These are phyloP conservation scores for Loripinus fragilis DNA, from an alignment of 2,888 invertebrate species.

Conservation along the genomic window DNA sequence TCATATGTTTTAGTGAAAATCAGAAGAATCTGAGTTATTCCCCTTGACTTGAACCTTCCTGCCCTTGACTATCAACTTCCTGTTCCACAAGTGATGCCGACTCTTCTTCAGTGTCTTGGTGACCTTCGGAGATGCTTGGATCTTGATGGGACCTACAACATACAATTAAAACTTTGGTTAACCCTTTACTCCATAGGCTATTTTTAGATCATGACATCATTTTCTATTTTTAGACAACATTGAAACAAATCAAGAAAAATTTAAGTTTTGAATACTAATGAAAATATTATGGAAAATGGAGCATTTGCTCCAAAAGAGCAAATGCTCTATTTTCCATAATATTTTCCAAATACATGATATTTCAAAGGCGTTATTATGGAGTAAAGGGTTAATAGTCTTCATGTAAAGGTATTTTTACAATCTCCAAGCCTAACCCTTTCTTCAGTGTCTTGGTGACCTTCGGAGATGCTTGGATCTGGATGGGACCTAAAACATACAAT, in stretches of 20 bases:
- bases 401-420: too few species aligned
- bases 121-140: slow-evolving; percentile 44
- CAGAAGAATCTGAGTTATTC: too few species aligned
- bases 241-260: too few species aligned
- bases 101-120: slow-evolving; percentile 25
- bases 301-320: background rate
- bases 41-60: background rate
- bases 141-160: slow-evolving; percentile 60
- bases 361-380: too few species aligned
- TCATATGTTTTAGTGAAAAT: too few species aligned
- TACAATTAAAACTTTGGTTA: background rate
- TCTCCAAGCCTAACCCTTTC: too few species aligned
- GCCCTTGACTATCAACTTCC: slow-evolving; percentile 3
- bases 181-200: background rate
- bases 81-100: background rate
- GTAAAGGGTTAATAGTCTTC: too few species aligned
- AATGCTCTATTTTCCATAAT: background rate
- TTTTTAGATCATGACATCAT: background rate
- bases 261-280: too few species aligned
- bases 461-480: slow-evolving; percentile 47
- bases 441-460: slow-evolving; percentile 35
- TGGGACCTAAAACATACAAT: slow-evolving; percentile 54
- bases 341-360: too few species aligned
- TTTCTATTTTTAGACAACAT: background rate
- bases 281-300: too few species aligned